Base-by-base conservation (phyloP, 2,888 invertebrate species). In the Acanthosepion lycidas region DNA sequence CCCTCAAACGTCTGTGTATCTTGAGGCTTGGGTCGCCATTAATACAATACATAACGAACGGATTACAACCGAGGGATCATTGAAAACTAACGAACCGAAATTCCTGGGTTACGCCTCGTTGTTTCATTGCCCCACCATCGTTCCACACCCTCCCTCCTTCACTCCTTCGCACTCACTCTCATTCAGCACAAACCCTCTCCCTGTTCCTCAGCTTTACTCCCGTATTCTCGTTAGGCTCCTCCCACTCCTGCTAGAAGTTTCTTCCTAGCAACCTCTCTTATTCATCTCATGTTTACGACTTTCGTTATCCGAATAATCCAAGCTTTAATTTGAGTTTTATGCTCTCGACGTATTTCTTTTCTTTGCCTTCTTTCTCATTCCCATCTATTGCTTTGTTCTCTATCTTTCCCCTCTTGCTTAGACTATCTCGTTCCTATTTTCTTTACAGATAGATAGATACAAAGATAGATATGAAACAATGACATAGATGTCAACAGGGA, bases 61-160 rank as follows among this genome's bases (percentile, higher is more conserved):
- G 78, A 78, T 78, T 78, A 78, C 78, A 78, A 78, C n/a, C 33
- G n/a, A 78, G 20, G n/a, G n/a, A 33, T n/a, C 78, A 78, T 78
- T 78, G n/a, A 78, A 78, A 78, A 78, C 78, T 78, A 78, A 78
- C n/a, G 78, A 78, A 78, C 78, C 78, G 78, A 78, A 78, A n/a
- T 78, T 78, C 78, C 78, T 78, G 78, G 78, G 78, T 78, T 78
- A 78, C 78, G 78, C 78, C 78, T 78, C n/a, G 78, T 78, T 78
- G 78, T 78, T 78, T 78, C 78, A 5, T 78, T 33, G 78, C n/a
- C 78, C 5, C 28, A 9, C 28, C 28, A 6, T 2, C 78, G 1
- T 12, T 1, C 78, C 1, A 28, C 78, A 28, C 23, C 26, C 4
- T 6, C 78, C 15, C n/a, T 3, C n/a, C 78, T n/a, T 0, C 78